phyloP scores from a whole-genome alignment of 2,113 vertebrate species.

The Edolisoma coerulescens region DNA sequence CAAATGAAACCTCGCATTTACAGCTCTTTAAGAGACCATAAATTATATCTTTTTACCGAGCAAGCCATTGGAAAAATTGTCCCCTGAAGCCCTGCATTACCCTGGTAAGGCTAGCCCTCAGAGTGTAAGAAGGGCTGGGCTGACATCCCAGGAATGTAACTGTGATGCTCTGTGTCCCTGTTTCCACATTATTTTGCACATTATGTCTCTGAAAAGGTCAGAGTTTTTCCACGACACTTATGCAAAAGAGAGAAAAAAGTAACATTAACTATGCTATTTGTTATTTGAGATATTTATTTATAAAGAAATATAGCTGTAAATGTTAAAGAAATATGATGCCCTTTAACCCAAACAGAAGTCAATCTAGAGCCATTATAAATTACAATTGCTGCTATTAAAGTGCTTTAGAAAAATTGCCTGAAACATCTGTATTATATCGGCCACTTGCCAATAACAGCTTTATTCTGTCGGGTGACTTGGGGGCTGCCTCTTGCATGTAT shows the following conservation, averaged over 20 bases:
- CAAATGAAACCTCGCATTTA: conserved; percentile 46
- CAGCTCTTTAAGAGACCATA: conserved; percentile 43
- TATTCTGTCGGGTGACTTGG: conserved; percentile 78
- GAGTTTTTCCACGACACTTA: conserved; percentile 74
- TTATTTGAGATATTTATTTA: conserved; percentile 79
- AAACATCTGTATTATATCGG: conserved; percentile 76
- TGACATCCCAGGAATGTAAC: conserved; percentile 68
- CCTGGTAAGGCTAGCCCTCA: conserved; percentile 49
- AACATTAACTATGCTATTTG: conserved; percentile 72
- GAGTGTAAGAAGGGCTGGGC: conserved; percentile 37
- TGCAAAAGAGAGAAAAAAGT: conserved; percentile 74
- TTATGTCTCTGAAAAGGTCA: conserved; percentile 71
- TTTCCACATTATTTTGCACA: conserved; percentile 78
- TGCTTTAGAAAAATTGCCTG: conserved; percentile 81
- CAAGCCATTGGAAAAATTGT: conserved; percentile 56
- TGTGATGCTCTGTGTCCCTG: conserved; percentile 73
- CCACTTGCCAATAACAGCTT: conserved; percentile 80
- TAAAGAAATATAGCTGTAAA: conserved; percentile 78
- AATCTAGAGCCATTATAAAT: conserved; percentile 77
- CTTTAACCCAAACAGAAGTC: conserved; percentile 72
- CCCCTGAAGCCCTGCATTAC: conserved; percentile 34
- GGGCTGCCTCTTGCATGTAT: conserved; percentile 81
- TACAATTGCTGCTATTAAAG: conserved; percentile 81
- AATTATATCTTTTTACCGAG: conserved; percentile 39
- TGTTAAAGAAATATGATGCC: conserved; percentile 72